Conservation (phyloP, 2,888 invertebrate genomes). For the Drosophila mulleri region DNA sequence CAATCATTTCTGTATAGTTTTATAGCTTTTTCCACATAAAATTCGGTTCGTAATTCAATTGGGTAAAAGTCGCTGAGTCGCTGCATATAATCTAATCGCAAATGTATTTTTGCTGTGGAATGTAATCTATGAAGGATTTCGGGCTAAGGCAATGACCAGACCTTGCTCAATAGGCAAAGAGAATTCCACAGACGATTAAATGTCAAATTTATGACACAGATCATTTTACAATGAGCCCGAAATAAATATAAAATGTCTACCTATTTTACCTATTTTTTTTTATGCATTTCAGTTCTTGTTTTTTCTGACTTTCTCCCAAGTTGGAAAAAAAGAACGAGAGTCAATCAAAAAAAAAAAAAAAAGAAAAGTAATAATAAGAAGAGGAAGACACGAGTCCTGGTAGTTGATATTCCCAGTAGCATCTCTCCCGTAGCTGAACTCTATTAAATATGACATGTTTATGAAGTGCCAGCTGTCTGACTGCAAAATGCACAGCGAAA, state of each 20-base stretch:
- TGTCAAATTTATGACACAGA: slow-evolving; percentile 75
- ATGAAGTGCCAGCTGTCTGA: slow-evolving; percentile 78
- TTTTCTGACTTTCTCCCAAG: slow-evolving; percentile 41
- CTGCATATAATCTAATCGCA: slow-evolving; percentile 37
- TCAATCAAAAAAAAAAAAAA: slow-evolving; percentile 66
- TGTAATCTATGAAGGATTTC: slow-evolving; percentile 34
- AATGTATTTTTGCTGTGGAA: slow-evolving; percentile 8
- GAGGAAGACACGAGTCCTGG: slow-evolving; percentile 40
- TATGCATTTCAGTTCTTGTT: slow-evolving; percentile 28
- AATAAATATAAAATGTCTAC: slow-evolving; percentile 41
- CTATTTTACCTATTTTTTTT: slow-evolving; percentile 33
- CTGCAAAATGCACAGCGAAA: slow-evolving; percentile 44
- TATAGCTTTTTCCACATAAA: not conserved
- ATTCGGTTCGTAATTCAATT: not conserved
- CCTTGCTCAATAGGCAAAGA: slow-evolving; percentile 41
- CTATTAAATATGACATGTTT: slow-evolving; percentile 83
- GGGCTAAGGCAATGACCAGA: slow-evolving; percentile 47
- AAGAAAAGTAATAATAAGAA: slow-evolving; percentile 55
- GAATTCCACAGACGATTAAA: slow-evolving; percentile 62
- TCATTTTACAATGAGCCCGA: slow-evolving; percentile 66
- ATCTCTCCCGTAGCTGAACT: slow-evolving; percentile 59
- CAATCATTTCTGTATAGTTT: slow-evolving; percentile 5
- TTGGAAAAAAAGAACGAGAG: slow-evolving; percentile 58
- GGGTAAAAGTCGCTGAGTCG: slow-evolving; percentile 27
- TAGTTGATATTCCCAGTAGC: slow-evolving; percentile 55